Conservation (phyloP, 2,888 invertebrate genomes). For the Andrena praecox region DNA sequence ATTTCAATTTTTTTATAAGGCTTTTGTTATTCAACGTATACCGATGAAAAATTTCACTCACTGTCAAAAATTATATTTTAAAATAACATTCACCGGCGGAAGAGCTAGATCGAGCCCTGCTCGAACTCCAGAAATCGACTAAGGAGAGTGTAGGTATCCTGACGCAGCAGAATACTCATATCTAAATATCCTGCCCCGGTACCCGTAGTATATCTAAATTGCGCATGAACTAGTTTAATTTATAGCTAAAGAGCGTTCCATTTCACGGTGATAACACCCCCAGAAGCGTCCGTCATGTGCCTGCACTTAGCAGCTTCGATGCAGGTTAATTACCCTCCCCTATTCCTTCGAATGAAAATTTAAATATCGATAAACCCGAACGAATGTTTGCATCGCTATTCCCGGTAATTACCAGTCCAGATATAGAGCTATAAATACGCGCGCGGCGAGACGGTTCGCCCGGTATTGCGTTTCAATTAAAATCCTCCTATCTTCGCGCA, state of each 20-base stretch:
- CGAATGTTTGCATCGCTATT: not conserved
- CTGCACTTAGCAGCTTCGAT: not conserved
- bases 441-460: not conserved
- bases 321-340: not conserved
- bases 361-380: not conserved
- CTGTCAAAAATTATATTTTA: no score
- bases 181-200: no score
- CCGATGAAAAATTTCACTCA: no score
- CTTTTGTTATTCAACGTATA: no score
- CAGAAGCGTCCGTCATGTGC: not conserved
- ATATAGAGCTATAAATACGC: constrained; percentile 42
- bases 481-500: constrained; percentile 26
- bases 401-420: constrained; percentile 24
- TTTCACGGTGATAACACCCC: not conserved
- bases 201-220: no score
- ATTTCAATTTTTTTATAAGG: no score
- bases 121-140: no score
- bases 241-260: not conserved
- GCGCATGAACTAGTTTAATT: not conserved
- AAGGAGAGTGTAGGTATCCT: no score
- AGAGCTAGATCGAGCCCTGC: no score
- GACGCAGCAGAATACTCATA: no score
- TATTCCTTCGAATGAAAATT: not conserved
- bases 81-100: no score
- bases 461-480: constrained; percentile 58